Evolutionary conservation across 2,113 vertebrate genomes (phyloP).

Genomic region (Phylloscopus whistleri): DNA sequence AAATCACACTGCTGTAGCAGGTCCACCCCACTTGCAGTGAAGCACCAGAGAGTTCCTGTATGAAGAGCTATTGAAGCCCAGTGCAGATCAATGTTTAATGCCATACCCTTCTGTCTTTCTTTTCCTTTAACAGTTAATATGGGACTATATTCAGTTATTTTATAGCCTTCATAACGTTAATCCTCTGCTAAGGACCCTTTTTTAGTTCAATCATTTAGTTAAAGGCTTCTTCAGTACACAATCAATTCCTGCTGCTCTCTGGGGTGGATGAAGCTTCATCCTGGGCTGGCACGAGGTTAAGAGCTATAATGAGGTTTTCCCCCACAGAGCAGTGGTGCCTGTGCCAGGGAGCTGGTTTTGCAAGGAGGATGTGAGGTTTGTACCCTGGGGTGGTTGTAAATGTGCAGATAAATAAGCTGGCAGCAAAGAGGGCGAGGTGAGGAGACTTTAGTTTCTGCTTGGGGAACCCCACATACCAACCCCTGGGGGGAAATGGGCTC

Average conservation of each 20-base stretch:
- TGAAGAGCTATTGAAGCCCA: neutral
- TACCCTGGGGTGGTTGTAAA: neutral
- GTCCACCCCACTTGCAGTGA: rapidly evolving
- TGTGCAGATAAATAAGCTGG: neutral
- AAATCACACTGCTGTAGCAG: neutral
- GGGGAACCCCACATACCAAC: neutral
- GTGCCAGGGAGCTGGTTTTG: neutral
- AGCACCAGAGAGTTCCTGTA: neutral
- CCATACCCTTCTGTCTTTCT: neutral
- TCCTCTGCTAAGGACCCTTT: constrained; percentile 20
- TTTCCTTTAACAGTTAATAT: constrained; percentile 26
- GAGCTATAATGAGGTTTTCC: neutral
- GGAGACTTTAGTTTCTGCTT: neutral
- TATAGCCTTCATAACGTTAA: constrained; percentile 12
- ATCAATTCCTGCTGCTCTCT: neutral
- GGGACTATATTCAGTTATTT: neutral
- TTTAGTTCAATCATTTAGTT: neutral
- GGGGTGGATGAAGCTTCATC: neutral
- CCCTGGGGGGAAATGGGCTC: neutral
- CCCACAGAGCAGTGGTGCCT: neutral
- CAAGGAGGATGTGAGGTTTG: neutral
- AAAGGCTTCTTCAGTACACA: neutral
- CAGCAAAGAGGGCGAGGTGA: neutral
- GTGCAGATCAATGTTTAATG: constrained; percentile 7
- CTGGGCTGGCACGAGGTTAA: neutral